These are phyloP conservation scores for Euphonia xanthogaster DNA, from an alignment of 2,797 vertebrate species.

Conservation along the genomic window DNA sequence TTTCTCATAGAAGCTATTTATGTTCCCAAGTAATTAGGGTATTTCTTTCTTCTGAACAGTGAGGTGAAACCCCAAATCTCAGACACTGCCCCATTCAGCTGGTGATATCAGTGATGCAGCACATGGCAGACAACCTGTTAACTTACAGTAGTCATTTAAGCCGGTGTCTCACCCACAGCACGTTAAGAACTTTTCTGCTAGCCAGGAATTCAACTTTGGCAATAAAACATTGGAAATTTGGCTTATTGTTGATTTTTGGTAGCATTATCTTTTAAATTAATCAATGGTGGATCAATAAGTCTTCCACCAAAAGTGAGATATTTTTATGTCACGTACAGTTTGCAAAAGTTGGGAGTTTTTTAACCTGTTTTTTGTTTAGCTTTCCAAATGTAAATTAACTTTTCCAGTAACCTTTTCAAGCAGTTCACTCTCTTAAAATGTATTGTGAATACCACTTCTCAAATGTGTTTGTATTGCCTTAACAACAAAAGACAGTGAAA, in stretches of 20 bases:
- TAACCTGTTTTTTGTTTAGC: background rate
- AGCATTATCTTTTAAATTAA: background rate
- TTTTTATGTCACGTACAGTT: background rate
- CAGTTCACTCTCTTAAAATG: conserved; percentile 8
- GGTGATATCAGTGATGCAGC: background rate
- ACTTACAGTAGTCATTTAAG: background rate
- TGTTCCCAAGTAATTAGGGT: background rate
- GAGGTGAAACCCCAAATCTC: background rate
- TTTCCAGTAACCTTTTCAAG: background rate
- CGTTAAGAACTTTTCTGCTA: background rate
- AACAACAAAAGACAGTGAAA: conserved; percentile 24
- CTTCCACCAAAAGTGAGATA: background rate
- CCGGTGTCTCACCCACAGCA: background rate
- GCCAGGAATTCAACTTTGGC: background rate
- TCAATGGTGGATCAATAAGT: background rate
- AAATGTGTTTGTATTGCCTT: background rate
- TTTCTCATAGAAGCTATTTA: background rate
- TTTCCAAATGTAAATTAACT: conserved; percentile 21
- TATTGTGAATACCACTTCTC: conserved; percentile 18
- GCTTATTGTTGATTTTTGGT: background rate
- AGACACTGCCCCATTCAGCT: background rate
- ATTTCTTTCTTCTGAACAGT: background rate
- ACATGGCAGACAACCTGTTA: background rate
- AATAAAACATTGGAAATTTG: background rate
- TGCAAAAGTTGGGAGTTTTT: background rate